phyloP scores from a whole-genome alignment of 2,113 vertebrate genomes.

The Chaetodon trifascialis region DNA sequence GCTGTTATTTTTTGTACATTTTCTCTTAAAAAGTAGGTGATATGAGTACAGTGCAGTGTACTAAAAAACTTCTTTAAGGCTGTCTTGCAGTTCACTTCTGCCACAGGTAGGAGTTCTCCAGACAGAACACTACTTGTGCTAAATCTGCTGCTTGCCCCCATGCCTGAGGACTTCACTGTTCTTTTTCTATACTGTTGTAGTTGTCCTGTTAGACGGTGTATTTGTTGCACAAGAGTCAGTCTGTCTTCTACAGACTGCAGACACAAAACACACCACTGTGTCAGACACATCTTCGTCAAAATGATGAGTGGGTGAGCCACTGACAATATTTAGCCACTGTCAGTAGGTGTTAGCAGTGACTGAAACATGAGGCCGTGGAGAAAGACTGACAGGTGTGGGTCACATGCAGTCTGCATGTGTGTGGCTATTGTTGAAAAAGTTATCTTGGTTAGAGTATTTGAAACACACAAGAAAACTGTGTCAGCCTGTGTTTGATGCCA shows the following conservation, averaged over 20 bases:
- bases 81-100: background rate
- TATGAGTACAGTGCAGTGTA: background rate
- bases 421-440: background rate
- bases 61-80: background rate
- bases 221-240: constrained; percentile 27
- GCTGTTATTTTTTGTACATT: background rate
- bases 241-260: constrained; percentile 32
- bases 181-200: constrained; percentile 16
- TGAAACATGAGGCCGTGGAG: constrained; percentile 50
- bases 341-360: constrained; percentile 44
- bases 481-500: background rate
- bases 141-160: background rate
- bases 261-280: constrained; percentile 55
- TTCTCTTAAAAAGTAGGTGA: background rate
- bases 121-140: background rate
- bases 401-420: constrained; percentile 3
- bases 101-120: background rate
- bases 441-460: background rate
- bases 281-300: constrained; percentile 47
- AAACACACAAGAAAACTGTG: background rate
- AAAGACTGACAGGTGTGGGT: constrained; percentile 51
- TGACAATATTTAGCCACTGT: constrained; percentile 58
- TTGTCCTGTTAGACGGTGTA: constrained; percentile 3
- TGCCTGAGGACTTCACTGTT: background rate
- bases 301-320: constrained; percentile 39